A percentile compares a stretch with the other conserved stretches of the same genome.
phyloP scores from a whole-genome alignment of 2,888 invertebrate species.

The Drosophila monieri region DNA sequence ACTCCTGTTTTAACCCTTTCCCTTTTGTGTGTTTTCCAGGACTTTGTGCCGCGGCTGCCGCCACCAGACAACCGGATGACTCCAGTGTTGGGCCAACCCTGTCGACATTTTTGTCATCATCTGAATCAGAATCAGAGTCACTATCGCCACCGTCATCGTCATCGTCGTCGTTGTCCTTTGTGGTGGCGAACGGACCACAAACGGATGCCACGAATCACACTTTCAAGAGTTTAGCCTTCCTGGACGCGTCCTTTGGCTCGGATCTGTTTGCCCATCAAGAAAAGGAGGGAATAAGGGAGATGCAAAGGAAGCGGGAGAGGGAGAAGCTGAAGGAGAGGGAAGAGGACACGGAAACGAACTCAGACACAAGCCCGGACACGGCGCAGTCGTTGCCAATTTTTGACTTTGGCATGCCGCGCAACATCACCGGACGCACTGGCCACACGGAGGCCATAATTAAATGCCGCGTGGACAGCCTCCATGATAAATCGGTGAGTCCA shows the following conservation, averaged over 20 bases:
- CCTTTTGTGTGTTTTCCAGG: slow-evolving; percentile 47
- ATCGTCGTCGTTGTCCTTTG: slow-evolving; percentile 27
- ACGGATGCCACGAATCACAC: slow-evolving; percentile 73
- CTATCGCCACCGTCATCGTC: background rate
- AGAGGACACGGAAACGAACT: background rate
- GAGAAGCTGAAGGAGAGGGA: background rate
- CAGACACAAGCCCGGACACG: slow-evolving; percentile 20
- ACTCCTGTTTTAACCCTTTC: slow-evolving; percentile 3
- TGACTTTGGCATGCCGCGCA: slow-evolving; percentile 93
- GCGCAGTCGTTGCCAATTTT: slow-evolving; percentile 86
- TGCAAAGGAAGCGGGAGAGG: slow-evolving; percentile 18
- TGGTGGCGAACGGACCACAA: slow-evolving; percentile 48
- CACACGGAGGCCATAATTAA: slow-evolving; percentile 93
- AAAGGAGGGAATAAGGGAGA: slow-evolving; percentile 31
- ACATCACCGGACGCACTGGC: slow-evolving; percentile 93
- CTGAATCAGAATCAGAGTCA: slow-evolving; percentile 10
- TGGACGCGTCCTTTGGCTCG: slow-evolving; percentile 56
- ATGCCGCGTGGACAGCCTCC: slow-evolving; percentile 93
- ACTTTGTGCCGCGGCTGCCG: slow-evolving; percentile 47
- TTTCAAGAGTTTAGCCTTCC: slow-evolving; percentile 80
- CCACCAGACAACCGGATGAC: slow-evolving; percentile 42
- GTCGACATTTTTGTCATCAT: slow-evolving; percentile 34
- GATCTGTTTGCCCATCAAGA: slow-evolving; percentile 49
- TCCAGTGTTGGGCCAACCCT: slow-evolving; percentile 43
- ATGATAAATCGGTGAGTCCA: slow-evolving; percentile 91